Conservation (phyloP, 2,797 vertebrate genomes). For the Lemur catta region DNA sequence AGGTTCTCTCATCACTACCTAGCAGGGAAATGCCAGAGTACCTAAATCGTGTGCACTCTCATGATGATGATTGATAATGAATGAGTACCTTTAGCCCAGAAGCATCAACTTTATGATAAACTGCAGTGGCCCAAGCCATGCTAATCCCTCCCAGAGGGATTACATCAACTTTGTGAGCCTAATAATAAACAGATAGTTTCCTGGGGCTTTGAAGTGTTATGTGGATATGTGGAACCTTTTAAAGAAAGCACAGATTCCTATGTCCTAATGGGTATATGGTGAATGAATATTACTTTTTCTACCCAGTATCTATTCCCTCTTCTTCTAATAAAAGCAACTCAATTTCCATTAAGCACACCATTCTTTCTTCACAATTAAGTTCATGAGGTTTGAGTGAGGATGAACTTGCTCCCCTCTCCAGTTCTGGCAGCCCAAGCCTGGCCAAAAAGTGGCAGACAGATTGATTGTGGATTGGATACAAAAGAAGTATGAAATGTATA, state of each 20-base stretch:
- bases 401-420: not conserved
- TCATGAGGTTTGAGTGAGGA: not conserved
- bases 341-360: not conserved
- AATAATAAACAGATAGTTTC: not conserved
- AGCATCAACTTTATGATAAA: not conserved
- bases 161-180: not conserved
- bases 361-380: not conserved
- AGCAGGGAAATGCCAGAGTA: not conserved
- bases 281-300: not conserved
- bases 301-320: not conserved
- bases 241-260: not conserved
- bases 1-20: not conserved
- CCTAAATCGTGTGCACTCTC: not conserved
- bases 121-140: not conserved
- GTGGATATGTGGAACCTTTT: not conserved
- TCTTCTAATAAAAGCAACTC: not conserved
- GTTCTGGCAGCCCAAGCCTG: not conserved
- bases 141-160: not conserved
- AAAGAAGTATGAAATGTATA: not conserved
- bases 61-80: not conserved
- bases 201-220: not conserved
- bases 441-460: not conserved
- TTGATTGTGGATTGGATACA: not conserved
- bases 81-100: not conserved
- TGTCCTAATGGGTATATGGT: not conserved